These are phyloP conservation scores for Ligdia adustata DNA, from an alignment of 2,888 invertebrate species.

Conservation along the genomic window DNA sequence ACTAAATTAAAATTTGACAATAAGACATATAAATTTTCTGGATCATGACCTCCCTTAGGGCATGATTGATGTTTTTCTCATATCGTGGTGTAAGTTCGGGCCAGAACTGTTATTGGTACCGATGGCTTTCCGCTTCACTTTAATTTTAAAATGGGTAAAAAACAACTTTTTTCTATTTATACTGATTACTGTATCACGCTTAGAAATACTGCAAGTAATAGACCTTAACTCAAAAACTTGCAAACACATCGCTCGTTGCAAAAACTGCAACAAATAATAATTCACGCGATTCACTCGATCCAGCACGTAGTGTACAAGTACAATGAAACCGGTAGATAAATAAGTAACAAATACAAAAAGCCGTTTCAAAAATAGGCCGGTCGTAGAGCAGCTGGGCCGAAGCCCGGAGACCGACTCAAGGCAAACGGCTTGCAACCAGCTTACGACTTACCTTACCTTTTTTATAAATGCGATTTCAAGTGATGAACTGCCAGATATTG, in stretches of 20 bases:
- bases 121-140: too few species aligned
- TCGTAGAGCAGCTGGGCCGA: conserved; percentile 62
- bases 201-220: too few species aligned
- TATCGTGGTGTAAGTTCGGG: too few species aligned
- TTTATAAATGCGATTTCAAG: conserved; percentile 26
- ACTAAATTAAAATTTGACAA: too few species aligned
- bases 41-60: too few species aligned
- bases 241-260: conserved; percentile 13
- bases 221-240: too few species aligned
- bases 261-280: conserved; percentile 28
- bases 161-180: too few species aligned
- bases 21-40: too few species aligned
- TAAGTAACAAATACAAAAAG: conserved; percentile 64
- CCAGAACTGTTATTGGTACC: too few species aligned
- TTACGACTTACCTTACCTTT: conserved; percentile 3
- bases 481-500: conserved; percentile 37
- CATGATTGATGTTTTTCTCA: too few species aligned
- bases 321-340: conserved; percentile 68
- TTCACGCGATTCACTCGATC: conserved; percentile 24
- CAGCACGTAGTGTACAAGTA: conserved; percentile 30
- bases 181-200: too few species aligned
- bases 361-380: conserved; percentile 69
- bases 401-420: conserved; percentile 61
- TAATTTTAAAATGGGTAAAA: too few species aligned
- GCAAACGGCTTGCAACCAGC: conserved; percentile 60